Evolutionary conservation across 2,797 vertebrate genomes (phyloP).

Genomic region (Sparidentex hasta): DNA sequence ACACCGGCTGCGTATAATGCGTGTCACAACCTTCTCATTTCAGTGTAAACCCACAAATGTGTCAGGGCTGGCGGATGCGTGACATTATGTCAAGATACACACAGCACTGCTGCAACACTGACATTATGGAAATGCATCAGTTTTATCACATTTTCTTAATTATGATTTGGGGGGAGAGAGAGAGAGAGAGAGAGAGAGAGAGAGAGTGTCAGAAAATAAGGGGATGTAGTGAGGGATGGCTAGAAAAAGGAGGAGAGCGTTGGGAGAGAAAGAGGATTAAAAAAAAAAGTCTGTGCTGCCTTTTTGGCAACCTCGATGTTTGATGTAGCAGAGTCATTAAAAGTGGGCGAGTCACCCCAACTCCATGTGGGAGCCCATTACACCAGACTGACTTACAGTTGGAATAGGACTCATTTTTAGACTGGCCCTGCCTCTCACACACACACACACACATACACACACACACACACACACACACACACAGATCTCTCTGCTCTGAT

Average conservation of each 20-base stretch:
- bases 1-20: not conserved
- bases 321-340: constrained; percentile 69
- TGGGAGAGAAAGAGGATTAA: not conserved
- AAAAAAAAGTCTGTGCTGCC: constrained; percentile 15
- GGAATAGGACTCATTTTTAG: constrained; percentile 38
- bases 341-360: constrained; percentile 52
- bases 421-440: not conserved
- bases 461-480: too few species aligned
- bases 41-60: not conserved
- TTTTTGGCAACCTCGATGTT: constrained; percentile 57
- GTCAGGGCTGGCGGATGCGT: not conserved
- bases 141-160: not conserved
- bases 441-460: too few species aligned
- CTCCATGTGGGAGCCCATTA: constrained; percentile 58
- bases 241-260: constrained; percentile 26
- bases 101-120: too few species aligned
- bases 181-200: not conserved
- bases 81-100: not conserved
- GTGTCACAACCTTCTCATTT: not conserved
- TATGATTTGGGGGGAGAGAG: not conserved
- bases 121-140: not conserved
- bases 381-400: constrained; percentile 45
- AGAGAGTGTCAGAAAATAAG: not conserved
- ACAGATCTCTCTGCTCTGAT: not conserved
- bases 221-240: constrained; percentile 9